Evolutionary conservation across 2,113 vertebrate species (phyloP).

Genomic region (Brienomyrus brachyistius): DNA sequence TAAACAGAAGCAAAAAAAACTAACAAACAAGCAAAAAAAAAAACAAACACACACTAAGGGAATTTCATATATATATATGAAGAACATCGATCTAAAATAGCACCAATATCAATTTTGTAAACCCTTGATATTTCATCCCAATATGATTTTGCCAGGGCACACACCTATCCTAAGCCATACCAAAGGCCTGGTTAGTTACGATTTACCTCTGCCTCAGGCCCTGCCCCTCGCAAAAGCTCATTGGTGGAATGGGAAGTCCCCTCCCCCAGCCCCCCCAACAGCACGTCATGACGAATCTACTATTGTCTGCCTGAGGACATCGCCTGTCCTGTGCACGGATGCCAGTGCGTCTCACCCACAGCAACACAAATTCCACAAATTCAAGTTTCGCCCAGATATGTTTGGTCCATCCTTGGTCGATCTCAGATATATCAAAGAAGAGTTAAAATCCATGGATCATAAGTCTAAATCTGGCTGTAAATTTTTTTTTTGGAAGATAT

Average conservation of each 20-base stretch:
- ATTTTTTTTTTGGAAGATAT: not conserved
- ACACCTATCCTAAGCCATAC: not conserved
- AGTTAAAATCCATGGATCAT: not conserved
- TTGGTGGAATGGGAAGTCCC: not conserved
- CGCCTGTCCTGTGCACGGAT: not conserved
- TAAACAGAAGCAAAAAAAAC: not conserved
- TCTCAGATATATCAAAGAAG: not conserved
- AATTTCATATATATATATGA: not conserved
- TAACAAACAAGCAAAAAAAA: not conserved
- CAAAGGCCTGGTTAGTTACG: not conserved
- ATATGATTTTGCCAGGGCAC: not conserved
- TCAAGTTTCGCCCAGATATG: too few relatives aligned
- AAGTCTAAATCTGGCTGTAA: not conserved
- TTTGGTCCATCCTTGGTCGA: not conserved
- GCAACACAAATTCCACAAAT: not conserved
- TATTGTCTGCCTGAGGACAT: not conserved
- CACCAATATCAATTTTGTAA: not conserved
- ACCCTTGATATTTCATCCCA: not conserved
- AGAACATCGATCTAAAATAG: not conserved
- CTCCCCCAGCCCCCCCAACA: not conserved
- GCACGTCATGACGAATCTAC: not conserved
- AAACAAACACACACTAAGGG: too few relatives aligned
- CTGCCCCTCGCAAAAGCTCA: not conserved
- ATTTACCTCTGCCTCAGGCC: not conserved
- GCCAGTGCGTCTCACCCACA: not conserved